phyloP scores from a whole-genome alignment of 2,797 vertebrate genomes.

The Agapornis canus region DNA sequence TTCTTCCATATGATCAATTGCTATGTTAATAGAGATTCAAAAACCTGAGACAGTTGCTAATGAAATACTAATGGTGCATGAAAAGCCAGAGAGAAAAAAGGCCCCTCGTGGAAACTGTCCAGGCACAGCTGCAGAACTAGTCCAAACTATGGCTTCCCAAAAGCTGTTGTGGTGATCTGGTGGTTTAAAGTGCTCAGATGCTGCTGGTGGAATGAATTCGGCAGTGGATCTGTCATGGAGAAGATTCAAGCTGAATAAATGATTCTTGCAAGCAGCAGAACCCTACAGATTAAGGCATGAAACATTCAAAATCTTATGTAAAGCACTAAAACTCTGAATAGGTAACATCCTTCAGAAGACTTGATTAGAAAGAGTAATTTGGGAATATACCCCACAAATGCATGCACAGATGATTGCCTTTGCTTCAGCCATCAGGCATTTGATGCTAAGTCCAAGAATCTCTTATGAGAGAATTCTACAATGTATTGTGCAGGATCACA shows the following conservation, averaged over 20 bases:
- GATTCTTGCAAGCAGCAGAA: not conserved
- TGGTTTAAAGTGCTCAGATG: not conserved
- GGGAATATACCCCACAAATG: not conserved
- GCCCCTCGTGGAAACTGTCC: not conserved
- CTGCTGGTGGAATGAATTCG: constrained; percentile 18
- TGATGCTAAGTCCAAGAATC: not conserved
- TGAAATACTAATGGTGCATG: not conserved
- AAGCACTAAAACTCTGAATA: not conserved
- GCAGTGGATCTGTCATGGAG: not conserved
- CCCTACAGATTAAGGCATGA: constrained; percentile 48
- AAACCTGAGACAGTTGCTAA: not conserved
- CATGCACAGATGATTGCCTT: not conserved
- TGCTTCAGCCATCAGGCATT: not conserved
- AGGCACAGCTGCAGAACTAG: not conserved
- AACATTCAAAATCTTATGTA: not conserved
- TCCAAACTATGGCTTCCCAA: not conserved
- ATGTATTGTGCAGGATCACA: not conserved
- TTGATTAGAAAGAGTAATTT: not conserved
- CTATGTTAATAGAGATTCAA: not conserved
- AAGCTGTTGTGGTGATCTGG: not conserved
- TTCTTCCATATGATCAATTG: not conserved
- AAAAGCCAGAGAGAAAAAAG: not conserved
- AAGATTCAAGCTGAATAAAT: constrained; percentile 8
- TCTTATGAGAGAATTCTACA: not conserved
- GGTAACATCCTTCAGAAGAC: not conserved